A percentile compares a stretch with the other conserved stretches of the same genome.
These are phyloP conservation scores for Sphyrna mokarran DNA, from an alignment of 2,113 vertebrate species.

Conservation along the genomic window DNA sequence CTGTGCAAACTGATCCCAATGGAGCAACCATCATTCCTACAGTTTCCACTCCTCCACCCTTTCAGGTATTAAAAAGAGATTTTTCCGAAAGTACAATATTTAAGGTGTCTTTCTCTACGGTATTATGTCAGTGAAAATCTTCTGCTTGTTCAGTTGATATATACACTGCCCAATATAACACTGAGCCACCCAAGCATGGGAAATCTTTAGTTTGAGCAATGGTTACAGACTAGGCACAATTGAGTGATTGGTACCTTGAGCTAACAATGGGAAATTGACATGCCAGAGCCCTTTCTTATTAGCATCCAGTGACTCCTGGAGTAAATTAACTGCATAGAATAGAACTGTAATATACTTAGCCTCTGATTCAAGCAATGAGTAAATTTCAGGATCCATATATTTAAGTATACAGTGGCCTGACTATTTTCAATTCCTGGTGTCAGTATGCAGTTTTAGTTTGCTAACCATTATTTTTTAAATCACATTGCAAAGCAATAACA, in stretches of 20 bases:
- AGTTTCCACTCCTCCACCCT: conserved; percentile 88
- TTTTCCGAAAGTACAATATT: neutral
- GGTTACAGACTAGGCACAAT: neutral
- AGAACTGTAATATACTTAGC: neutral
- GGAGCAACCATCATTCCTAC: conserved; percentile 67
- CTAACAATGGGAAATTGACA: neutral
- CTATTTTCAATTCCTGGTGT: neutral
- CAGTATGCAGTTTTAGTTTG: neutral
- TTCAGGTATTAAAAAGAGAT: conserved; percentile 66
- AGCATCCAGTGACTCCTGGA: neutral
- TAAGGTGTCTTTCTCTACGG: neutral
- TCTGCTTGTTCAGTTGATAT: neutral
- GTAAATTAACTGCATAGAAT: neutral
- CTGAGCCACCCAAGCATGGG: neutral
- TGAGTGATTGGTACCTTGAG: neutral
- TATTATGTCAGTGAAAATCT: neutral
- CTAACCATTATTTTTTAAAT: neutral
- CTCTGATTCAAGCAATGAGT: neutral
- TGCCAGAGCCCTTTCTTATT: neutral
- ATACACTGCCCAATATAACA: neutral
- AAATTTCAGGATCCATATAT: neutral
- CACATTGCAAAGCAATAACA: neutral
- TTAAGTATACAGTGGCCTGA: neutral
- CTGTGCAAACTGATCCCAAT: conserved; percentile 79
- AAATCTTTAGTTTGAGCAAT: neutral